Conservation (phyloP, 2,797 vertebrate species). For the Argentina silus region DNA sequence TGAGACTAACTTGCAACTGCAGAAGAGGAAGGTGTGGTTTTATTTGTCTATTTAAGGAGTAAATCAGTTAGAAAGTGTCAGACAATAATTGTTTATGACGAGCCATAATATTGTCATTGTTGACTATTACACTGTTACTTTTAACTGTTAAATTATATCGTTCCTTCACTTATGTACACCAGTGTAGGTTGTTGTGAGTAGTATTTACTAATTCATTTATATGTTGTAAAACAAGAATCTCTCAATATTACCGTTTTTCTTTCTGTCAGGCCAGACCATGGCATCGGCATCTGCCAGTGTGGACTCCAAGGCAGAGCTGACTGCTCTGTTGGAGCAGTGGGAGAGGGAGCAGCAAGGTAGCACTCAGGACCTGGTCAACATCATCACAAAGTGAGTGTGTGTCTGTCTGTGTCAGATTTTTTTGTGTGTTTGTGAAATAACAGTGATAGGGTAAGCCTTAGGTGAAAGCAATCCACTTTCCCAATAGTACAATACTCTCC, state of each 20-base stretch:
- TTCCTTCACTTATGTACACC: background rate
- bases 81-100: too few relatives aligned
- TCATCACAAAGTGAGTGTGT: constrained; percentile 89
- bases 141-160: background rate
- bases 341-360: constrained; percentile 93
- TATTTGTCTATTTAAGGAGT: background rate
- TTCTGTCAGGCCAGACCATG: constrained; percentile 65
- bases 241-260: background rate
- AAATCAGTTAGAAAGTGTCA: background rate
- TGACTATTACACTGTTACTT: too few relatives aligned
- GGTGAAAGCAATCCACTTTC: too few relatives aligned
- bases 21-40: constrained; percentile 2
- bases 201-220: too few relatives aligned
- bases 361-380: constrained; percentile 90
- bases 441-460: background rate
- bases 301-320: constrained; percentile 98
- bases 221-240: background rate
- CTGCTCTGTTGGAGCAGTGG: constrained; percentile 95
- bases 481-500: too few relatives aligned
- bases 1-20: background rate
- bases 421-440: background rate
- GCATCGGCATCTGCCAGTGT: constrained; percentile 81
- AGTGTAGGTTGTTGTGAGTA: too few relatives aligned
- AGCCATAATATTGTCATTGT: too few relatives aligned
- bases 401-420: too few relatives aligned